Conservation (phyloP, 1,140 invertebrate genomes). For the Anastatus disparis region DNA sequence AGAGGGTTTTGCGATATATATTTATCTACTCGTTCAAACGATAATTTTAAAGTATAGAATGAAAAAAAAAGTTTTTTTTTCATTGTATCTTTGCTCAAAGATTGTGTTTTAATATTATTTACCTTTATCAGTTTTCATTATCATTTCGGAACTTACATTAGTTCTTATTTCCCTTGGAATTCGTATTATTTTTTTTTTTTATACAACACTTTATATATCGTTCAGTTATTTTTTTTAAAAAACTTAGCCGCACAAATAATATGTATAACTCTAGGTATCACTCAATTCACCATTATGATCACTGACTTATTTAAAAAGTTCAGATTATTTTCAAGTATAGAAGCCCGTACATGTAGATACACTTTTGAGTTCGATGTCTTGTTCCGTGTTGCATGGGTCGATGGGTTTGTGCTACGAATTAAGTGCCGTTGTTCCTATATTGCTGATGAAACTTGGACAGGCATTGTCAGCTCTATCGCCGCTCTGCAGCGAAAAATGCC, state of each 20-base stretch:
- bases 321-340: conserved; percentile 34
- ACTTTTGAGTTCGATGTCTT: conserved; percentile 58
- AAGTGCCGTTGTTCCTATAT: conserved; percentile 58
- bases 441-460: conserved; percentile 64
- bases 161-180: not conserved
- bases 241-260: no score
- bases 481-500: conserved; percentile 73
- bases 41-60: conserved; percentile 39
- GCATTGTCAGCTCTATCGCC: conserved; percentile 60
- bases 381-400: conserved; percentile 47
- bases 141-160: not conserved
- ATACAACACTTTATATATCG: no score
- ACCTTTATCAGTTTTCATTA: conserved; percentile 22
- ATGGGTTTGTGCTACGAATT: conserved; percentile 62
- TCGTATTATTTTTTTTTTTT: not conserved
- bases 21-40: no score
- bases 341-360: conserved; percentile 52
- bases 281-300: no score
- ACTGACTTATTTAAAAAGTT: not conserved
- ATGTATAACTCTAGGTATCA: no score
- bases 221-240: no score
- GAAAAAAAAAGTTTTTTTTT: no score
- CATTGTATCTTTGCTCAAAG: conserved; percentile 53
- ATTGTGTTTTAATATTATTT: not conserved
- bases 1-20: conserved; percentile 1